Base-by-base conservation (phyloP, 2,113 vertebrate species). In the Rhabdornis inornatus region DNA sequence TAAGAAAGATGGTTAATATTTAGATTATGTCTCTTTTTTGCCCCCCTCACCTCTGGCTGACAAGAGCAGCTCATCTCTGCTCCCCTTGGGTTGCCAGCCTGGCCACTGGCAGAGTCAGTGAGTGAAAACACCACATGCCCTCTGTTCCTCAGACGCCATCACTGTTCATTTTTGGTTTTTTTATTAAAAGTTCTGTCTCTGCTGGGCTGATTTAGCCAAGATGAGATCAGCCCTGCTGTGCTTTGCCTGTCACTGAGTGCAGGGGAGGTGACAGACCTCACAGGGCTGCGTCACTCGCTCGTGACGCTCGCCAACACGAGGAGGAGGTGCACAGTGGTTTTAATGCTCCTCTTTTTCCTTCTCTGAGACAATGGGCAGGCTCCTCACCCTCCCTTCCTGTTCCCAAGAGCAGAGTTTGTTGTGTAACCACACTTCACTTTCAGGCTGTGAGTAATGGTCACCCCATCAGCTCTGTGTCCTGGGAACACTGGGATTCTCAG, bases 31-130 rank as follows among this genome's bases (percentile, higher is more conserved):
- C 18, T 10, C 21, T 31, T 78, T 42, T 65, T 10, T 47, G 9
- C 14, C 10, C 6, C 13, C 17, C 11, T 70, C 23, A 7, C 15
- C 25, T 30, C 16, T 60, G 44, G 9, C 25, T 78, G 69, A 12
- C 19, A 37, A 40, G 59, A 60, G 14, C 33, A 65, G 37, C 75
- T 45, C 28, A 65, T 24, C 25, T 35, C 72, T 64, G 10, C 7
- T 80, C 37, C 8, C 3, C 45, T 33, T n/a, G 47, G 7, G 1
- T 4, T 56, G 31, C 31, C 15, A 27, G 56, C 21, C 91, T 47
- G 59, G 87, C 57, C 52, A 7, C 61, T 42, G 86, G 97, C 92
- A 90, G 75, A 88, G 77, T 35, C 65, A 47, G 86, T 84, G 94
- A 83, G 50, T 82, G 77, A 59, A 77, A 78, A 11, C 27, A 24